Conservation (phyloP, 2,113 vertebrate genomes). For the Tenebrosternarchus preto region DNA sequence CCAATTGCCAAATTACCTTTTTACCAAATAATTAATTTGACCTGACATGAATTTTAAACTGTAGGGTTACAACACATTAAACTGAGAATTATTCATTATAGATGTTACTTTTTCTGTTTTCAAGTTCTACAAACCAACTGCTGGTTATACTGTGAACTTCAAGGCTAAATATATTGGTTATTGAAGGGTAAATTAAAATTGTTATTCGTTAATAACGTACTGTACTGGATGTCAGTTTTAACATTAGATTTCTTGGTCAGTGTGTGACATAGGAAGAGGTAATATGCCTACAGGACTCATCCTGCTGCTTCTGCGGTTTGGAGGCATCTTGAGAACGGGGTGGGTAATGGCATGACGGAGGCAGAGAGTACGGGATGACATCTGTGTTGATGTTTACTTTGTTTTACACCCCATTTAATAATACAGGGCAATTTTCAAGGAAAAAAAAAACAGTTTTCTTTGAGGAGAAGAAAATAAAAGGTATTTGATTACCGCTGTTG, state of each 20-base stretch:
- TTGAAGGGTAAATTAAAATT: no score
- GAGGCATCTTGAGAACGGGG: not conserved
- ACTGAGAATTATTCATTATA: no score
- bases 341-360: not conserved
- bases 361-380: not conserved
- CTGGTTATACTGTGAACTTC: no score
- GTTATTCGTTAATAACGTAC: no score
- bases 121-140: no score
- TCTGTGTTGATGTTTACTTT: not conserved
- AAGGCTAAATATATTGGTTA: no score
- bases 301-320: not conserved
- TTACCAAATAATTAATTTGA: no score
- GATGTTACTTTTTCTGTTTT: no score
- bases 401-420: constrained; percentile 27
- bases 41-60: no score
- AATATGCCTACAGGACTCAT: not conserved
- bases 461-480: constrained; percentile 19
- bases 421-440: not conserved
- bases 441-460: not conserved
- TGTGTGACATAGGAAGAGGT: not conserved
- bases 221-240: no score
- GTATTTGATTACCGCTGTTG: constrained; percentile 13
- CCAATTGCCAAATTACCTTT: no score
- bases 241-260: not conserved
- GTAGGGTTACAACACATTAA: no score